Evolutionary conservation across 2,888 invertebrate species (phyloP).

Genomic region (Hipparchia semele): DNA sequence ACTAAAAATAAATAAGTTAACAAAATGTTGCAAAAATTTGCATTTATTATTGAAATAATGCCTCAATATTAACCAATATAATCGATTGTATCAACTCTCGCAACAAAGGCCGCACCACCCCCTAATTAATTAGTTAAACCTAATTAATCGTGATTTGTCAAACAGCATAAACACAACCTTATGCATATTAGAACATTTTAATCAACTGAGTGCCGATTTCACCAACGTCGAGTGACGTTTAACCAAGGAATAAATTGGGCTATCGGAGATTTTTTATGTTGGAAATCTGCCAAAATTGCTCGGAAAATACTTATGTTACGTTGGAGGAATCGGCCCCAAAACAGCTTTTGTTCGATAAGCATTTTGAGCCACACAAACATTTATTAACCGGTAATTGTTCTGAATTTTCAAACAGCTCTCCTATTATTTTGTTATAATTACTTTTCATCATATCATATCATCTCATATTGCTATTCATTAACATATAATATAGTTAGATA

Average conservation of each 20-base stretch:
- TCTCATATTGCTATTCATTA: no score
- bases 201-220: neutral
- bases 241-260: no score
- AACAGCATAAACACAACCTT: slow-evolving; percentile 1
- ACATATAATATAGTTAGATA: no score
- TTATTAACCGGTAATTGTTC: neutral
- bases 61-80: neutral
- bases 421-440: neutral
- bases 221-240: no score
- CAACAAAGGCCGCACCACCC: neutral
- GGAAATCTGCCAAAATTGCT: no score
- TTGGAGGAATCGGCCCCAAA: neutral
- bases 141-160: slow-evolving; percentile 10
- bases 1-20: no score
- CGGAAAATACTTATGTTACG: no score
- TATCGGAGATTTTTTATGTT: no score
- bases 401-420: neutral
- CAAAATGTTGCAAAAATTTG: no score
- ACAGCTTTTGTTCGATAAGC: slow-evolving; percentile 1
- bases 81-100: neutral
- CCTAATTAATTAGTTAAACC: neutral
- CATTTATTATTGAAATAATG: no score
- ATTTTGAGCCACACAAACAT: neutral
- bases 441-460: no score
- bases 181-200: slow-evolving; percentile 14